phyloP scores from a whole-genome alignment of 2,888 invertebrate genomes.

The Germaria angustata region DNA sequence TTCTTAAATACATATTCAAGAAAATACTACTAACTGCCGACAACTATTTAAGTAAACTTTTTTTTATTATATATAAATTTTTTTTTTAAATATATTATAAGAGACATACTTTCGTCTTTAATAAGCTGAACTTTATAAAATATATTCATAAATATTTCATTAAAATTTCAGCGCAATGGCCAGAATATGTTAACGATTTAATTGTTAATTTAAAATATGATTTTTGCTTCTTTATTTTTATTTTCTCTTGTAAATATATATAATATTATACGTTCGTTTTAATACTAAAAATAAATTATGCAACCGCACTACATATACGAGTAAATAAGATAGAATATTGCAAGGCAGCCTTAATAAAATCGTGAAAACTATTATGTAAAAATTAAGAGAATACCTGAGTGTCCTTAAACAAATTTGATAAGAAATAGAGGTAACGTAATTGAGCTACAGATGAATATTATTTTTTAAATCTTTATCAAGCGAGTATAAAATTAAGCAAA shows the following conservation, averaged over 20 bases:
- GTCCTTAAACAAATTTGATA: conserved; percentile 58
- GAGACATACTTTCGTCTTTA: neutral
- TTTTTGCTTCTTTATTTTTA: conserved; percentile 3
- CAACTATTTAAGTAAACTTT: conserved; percentile 30
- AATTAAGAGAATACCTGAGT: conserved; percentile 44
- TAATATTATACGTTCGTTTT: conserved; percentile 12
- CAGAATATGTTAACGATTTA: neutral
- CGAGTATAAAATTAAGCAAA: conserved; percentile 35
- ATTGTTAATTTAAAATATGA: neutral
- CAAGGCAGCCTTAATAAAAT: conserved; percentile 59
- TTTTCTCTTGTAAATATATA: conserved; percentile 25
- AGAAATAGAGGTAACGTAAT: conserved; percentile 24
- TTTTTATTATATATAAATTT: conserved; percentile 18
- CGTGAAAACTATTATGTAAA: conserved; percentile 3
- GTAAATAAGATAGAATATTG: conserved; percentile 9
- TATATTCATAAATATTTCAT: neutral
- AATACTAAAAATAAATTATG: neutral
- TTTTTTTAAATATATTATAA: neutral
- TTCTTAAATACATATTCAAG: conserved; percentile 59
- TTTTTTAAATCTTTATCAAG: conserved; percentile 44
- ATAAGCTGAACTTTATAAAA: neutral
- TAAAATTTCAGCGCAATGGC: neutral
- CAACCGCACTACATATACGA: neutral
- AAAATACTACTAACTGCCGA: conserved; percentile 58
- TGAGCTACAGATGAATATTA: conserved; percentile 44